Base-by-base conservation (phyloP, 2,797 vertebrate genomes). In the Peromyscus attwateri region DNA sequence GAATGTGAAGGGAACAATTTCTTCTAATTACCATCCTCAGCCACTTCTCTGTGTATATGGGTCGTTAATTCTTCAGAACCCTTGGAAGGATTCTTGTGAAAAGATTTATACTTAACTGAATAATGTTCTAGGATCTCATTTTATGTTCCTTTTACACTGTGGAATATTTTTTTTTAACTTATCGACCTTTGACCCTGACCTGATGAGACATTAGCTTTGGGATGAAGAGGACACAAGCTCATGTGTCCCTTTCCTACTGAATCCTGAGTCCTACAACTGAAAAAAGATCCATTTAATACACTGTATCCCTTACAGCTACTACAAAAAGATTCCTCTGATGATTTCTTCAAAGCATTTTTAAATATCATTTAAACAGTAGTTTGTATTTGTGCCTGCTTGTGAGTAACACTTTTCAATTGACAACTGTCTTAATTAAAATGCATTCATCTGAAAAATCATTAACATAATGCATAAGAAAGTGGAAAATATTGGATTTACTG, bases 371-470 rank as follows among this genome's bases (percentile, higher is more conserved):
- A 96, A 95, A 85, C 5, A 66, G 89, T 29, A 57, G 52, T 89
- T 93, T 93, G 13, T 77, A 92, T 92, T 87, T 94, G 52, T 16
- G 92, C 13, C 66, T 95, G 49, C 16, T 92, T 93, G 21, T 57
- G 31, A 94, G 55, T 95, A 95, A 95, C 17, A 97, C 92, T 96
- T 94, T 95, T 94, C 82, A 98, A 94, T 80, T 97, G 96, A 96
- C 91, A 97, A 88, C 92, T 94, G 92, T 82, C 98, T 95, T 97
- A 98, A 98, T 98, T 98, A 98, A 98, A 98, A 98, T 80, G 90
- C 98, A 98, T 84, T 97, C 97, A 98, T 96, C 98, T 98, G 97
- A 98, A 98, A 98, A 98, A 91, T 98, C 94, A 98, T 98, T 98
- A 98, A 97, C 95, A 98, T 92, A 92, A 93, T 98, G 93, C 95